Base-by-base conservation (phyloP, 1,140 invertebrate genomes). In the Sesamia nonagrioides region DNA sequence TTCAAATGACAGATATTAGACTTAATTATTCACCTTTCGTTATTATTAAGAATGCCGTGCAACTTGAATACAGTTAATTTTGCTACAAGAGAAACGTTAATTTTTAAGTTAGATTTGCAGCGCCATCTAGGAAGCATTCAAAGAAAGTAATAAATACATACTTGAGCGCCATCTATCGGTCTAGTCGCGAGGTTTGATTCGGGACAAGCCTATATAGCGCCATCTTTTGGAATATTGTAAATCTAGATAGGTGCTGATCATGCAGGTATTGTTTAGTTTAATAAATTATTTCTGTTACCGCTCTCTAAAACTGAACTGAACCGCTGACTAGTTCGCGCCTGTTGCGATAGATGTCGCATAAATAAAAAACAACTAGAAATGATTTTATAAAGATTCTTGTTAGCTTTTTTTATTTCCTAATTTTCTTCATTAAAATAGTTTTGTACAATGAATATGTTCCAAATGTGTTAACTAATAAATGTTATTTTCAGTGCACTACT, bases 21-120 rank as follows among this genome's bases (percentile, higher is more conserved):
- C 4, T 63, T 17, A 18, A 21, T 11, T 42, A 18, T 42, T 45
- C n/a, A 66, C 8, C n/a, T 33, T 58, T 27, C 50, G 50, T 18
- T 33, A 58, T 1, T 13, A 6, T 50, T n/a, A 33, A 58, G 21
- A 58, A 58, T 50, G 27, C 17, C 7, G 11, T 27, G 5, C 11
- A 6, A 13, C 27, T 33, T 58, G 21, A 6, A 58, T 5, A 58
- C 27, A 8, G 0, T 4, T 27, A 4, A 18, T 9, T 50, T n/a
- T n/a, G 1, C 45, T 13, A 58, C 33, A 37, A 15, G 15, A 33
- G 6, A n/a, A 37, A 13, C 9, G 37, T 42, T 17, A 21, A 42
- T 18, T 61, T 61, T 61, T 13, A 61, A 15, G 66, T 69, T 69
- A 50, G 1, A 18, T n/a, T 37, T 11, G n/a, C 27, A 52, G 27